Evolutionary conservation across 2,113 vertebrate genomes (phyloP).

Genomic region (Zapus hudsonius): DNA sequence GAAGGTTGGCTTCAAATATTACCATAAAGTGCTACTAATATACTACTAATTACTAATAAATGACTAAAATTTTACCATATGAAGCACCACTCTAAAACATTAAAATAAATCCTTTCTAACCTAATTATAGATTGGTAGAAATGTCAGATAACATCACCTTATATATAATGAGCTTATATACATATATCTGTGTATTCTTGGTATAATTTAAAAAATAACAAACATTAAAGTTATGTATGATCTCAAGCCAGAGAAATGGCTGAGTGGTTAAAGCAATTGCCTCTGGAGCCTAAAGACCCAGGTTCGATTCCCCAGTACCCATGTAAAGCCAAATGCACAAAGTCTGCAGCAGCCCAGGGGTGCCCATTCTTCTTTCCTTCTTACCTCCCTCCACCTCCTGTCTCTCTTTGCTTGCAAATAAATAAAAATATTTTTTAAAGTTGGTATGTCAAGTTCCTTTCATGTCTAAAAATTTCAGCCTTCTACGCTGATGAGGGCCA

Average conservation of each 20-base stretch:
- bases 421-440: too few species aligned
- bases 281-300: too few species aligned
- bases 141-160: neutral
- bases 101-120: neutral
- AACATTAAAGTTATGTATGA: neutral
- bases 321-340: too few species aligned
- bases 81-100: neutral
- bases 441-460: neutral
- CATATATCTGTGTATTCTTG: neutral
- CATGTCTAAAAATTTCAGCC: neutral
- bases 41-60: neutral
- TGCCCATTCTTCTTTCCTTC: too few species aligned
- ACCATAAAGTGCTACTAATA: constrained; percentile 18
- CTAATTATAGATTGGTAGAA: neutral
- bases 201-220: constrained; percentile 8
- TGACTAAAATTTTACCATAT: neutral
- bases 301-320: too few species aligned
- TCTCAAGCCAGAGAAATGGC: too few species aligned
- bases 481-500: neutral
- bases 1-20: neutral
- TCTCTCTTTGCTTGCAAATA: too few species aligned
- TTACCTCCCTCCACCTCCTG: too few species aligned
- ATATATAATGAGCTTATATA: neutral
- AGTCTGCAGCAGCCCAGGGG: too few species aligned
- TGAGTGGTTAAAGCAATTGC: too few species aligned